Evolutionary conservation across 2,888 invertebrate genomes (phyloP), one percentile per base, ranked within the genome.

Genomic region (Troglohyphantes excavatus): DNA sequence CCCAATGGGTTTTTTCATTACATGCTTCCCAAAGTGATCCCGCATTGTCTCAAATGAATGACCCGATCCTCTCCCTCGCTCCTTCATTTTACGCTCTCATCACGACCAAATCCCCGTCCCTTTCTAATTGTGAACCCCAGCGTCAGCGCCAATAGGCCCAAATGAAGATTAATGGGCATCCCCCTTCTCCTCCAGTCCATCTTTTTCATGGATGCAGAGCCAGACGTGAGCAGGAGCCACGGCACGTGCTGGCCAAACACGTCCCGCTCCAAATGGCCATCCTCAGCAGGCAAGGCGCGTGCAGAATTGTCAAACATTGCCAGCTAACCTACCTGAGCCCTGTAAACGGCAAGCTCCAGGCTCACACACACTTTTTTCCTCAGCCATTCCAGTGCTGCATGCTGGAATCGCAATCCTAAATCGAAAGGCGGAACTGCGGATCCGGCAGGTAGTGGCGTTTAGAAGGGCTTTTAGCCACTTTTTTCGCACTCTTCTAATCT

Each of bases 261-360:
- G 90, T 90, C 39, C 78, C 13, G 11, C 78, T 63, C 63, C 84
- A 90, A 90, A 90, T 90, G 90, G 90, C 90, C 29, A 79, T 90
- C 83, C 61, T 68, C 84, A 39, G 82, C 79, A 63, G 46, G n/a
- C 63, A 67, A 53, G 53, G 88, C 90, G 84, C 90, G 90, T 90
- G 90, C 79, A 63, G 90, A 90, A 90, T 90, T 90, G 90, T 90
- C 90, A 90, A 90, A 90, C 84, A 84, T 90, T 90, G 90, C 84
- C 84, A 82, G 75, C 82, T 89, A 86, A 26, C 53, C 27, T 86
- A 88, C 81, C 79, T 88, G 78, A 27, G n/a, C 5, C n/a, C n/a
- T n/a, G n/a, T n/a, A n/a, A n/a, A n/a, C n/a, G n/a, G n/a, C n/a
- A 7, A 1, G 39, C 13, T 39, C 13, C 39, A 39, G 39, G 39